Evolutionary conservation across 2,113 vertebrate species (phyloP).

Genomic region (Semicossyphus pulcher): DNA sequence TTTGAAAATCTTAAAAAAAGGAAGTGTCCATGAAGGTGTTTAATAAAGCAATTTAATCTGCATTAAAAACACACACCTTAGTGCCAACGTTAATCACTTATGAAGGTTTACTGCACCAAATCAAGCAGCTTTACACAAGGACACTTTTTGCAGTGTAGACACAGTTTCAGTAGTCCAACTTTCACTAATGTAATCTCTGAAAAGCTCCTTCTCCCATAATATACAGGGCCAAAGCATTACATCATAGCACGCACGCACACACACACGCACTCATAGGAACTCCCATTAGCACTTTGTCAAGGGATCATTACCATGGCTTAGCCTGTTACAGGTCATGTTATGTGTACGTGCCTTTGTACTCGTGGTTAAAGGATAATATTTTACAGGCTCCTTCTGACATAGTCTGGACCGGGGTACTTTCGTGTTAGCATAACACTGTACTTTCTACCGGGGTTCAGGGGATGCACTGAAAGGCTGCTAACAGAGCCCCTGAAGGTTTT

Average conservation of each 20-base stretch:
- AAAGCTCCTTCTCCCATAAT: conserved; percentile 50
- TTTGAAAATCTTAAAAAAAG: background rate
- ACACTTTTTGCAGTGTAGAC: conserved; percentile 21
- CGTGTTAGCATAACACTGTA: background rate
- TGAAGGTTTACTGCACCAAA: background rate
- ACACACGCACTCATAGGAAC: conserved; percentile 35
- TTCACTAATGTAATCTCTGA: conserved; percentile 44
- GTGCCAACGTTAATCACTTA: background rate
- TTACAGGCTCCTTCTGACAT: background rate
- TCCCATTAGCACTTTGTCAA: conserved; percentile 64
- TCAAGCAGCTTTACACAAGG: background rate
- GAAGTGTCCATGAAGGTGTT: background rate
- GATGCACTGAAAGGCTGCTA: background rate
- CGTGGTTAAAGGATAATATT: background rate
- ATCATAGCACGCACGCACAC: conserved; percentile 41
- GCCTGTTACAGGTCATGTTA: conserved; percentile 52
- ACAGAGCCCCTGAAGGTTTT: background rate
- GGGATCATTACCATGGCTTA: conserved; percentile 61
- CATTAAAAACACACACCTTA: background rate
- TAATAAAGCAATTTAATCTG: background rate
- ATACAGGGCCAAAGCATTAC: conserved; percentile 51
- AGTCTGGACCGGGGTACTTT: background rate
- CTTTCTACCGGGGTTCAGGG: background rate
- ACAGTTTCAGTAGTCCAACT: conserved; percentile 31
- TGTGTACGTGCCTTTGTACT: conserved; percentile 41